These are phyloP conservation scores for Drosophila algonquin DNA, from an alignment of 2,888 invertebrate species.

Conservation along the genomic window DNA sequence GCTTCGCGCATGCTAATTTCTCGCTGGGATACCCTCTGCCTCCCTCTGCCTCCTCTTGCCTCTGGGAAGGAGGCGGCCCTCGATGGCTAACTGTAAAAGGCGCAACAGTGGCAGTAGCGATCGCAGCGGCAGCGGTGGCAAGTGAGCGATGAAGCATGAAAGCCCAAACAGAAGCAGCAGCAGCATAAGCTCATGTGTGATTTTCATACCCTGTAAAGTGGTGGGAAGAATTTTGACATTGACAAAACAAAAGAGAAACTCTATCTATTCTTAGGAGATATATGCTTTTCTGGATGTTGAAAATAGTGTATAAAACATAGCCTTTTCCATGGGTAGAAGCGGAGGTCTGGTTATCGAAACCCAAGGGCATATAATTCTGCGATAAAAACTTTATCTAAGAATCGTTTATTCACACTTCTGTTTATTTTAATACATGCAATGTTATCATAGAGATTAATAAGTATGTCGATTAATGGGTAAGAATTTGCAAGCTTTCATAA, in stretches of 20 bases:
- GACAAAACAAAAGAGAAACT: neutral
- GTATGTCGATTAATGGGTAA: too few species aligned
- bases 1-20: slow-evolving; percentile 75
- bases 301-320: too few species aligned
- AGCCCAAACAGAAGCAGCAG: slow-evolving; percentile 35
- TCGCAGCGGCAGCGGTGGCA: slow-evolving; percentile 22
- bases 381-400: too few species aligned
- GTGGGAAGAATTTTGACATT: neutral
- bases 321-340: neutral
- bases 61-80: slow-evolving; percentile 45
- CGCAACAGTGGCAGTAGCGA: slow-evolving; percentile 32
- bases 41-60: neutral
- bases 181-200: slow-evolving; percentile 44
- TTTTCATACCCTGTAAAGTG: slow-evolving; percentile 37
- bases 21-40: slow-evolving; percentile 42
- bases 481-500: too few species aligned
- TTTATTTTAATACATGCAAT: too few species aligned
- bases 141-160: slow-evolving; percentile 77
- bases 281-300: too few species aligned
- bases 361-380: neutral
- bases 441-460: too few species aligned
- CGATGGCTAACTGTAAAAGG: slow-evolving; percentile 64
- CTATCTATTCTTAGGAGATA: too few species aligned
- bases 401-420: too few species aligned
- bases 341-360: neutral